phyloP scores from a whole-genome alignment of 2,113 vertebrate genomes.

The Atrichornis clamosus region DNA sequence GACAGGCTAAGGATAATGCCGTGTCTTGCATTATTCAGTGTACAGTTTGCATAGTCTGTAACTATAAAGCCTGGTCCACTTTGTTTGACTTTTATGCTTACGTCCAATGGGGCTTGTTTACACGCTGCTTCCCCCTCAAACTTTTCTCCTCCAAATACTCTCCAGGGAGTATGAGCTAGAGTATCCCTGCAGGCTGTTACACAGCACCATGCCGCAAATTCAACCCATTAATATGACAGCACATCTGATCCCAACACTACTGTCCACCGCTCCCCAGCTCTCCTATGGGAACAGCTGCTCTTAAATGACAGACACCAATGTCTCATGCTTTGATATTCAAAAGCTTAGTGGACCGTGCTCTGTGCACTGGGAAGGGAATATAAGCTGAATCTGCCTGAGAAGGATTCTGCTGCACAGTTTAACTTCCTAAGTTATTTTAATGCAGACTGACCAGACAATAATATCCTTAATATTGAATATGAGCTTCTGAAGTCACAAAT shows the following conservation, averaged over 20 bases:
- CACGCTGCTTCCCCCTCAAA: background rate
- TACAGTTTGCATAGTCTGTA: background rate
- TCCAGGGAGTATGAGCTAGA: background rate
- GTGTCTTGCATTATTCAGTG: background rate
- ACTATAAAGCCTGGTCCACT: background rate
- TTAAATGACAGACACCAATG: constrained; percentile 46
- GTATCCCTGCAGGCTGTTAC: constrained; percentile 49
- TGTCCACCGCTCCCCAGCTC: constrained; percentile 2
- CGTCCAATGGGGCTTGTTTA: background rate
- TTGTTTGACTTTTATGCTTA: background rate
- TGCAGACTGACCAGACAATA: constrained; percentile 49
- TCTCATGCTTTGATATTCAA: constrained; percentile 55
- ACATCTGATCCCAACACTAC: constrained; percentile 65
- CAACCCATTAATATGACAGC: constrained; percentile 70
- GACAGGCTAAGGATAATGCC: background rate
- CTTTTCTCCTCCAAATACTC: background rate
- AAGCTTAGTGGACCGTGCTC: constrained; percentile 60
- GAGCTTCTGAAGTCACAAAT: constrained; percentile 52
- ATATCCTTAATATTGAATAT: constrained; percentile 55
- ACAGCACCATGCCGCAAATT: constrained; percentile 66
- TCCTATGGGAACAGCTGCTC: constrained; percentile 60
- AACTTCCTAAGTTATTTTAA: constrained; percentile 39
- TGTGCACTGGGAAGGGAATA: constrained; percentile 37
- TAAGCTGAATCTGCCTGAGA: constrained; percentile 54
- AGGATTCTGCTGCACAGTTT: constrained; percentile 28